phyloP scores from a whole-genome alignment of 2,888 invertebrate genomes.

The Cantharis rufa region DNA sequence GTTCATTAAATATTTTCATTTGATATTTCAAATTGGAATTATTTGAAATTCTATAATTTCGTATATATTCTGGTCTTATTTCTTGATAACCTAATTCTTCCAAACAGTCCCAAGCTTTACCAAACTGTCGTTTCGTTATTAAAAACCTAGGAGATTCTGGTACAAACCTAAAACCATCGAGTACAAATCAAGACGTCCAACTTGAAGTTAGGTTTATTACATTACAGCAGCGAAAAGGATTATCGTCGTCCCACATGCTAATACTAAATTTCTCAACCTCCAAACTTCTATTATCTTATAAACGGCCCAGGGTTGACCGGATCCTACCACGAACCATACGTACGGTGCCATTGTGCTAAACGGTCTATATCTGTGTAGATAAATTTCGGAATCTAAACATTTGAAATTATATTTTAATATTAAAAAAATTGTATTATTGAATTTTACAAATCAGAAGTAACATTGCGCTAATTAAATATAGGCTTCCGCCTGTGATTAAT shows the following conservation, averaged over 20 bases:
- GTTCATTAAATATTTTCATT: background rate
- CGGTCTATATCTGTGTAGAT: background rate
- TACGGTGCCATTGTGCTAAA: background rate
- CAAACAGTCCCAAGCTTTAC: background rate
- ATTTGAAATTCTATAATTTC: background rate
- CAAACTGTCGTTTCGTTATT: background rate
- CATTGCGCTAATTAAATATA: background rate
- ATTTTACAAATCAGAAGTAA: background rate
- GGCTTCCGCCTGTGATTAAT: background rate
- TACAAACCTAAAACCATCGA: background rate
- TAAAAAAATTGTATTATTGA: background rate
- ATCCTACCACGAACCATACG: background rate
- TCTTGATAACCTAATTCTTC: background rate
- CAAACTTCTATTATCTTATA: background rate
- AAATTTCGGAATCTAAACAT: background rate
- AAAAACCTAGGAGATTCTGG: background rate
- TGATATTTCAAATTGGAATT: background rate
- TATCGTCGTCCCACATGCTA: background rate
- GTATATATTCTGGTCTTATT: background rate
- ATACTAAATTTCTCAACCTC: background rate
- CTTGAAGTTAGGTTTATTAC: background rate
- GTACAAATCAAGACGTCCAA: background rate
- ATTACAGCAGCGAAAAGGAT: background rate
- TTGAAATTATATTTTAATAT: background rate
- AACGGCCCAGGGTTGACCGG: background rate